A percentile compares a stretch with the other conserved stretches of the same genome.
These are phyloP conservation scores for Euclidia mi DNA, from an alignment of 2,888 invertebrate genomes.

Conservation along the genomic window DNA sequence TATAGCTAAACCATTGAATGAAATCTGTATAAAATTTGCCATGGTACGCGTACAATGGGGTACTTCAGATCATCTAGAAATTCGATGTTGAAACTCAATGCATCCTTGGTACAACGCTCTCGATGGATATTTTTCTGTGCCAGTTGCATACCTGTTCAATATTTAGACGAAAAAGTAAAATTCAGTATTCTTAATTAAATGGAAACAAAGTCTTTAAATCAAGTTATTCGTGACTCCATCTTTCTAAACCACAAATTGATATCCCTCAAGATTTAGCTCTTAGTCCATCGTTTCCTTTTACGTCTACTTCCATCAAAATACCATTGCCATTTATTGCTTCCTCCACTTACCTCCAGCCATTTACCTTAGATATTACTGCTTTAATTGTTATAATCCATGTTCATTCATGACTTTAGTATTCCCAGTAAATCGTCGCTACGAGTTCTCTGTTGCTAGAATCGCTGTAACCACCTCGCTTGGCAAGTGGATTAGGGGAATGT, in stretches of 20 bases:
- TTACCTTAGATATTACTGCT: conserved; percentile 14
- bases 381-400: conserved; percentile 18
- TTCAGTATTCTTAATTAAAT: too few relatives aligned
- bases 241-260: neutral
- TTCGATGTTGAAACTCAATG: too few relatives aligned
- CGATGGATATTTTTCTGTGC: too few relatives aligned
- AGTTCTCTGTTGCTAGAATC: conserved; percentile 3
- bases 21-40: too few relatives aligned
- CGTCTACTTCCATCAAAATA: conserved; percentile 3
- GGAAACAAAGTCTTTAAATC: neutral
- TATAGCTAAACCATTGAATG: too few relatives aligned
- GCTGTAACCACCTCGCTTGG: conserved; percentile 16
- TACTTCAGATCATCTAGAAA: too few relatives aligned
- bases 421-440: conserved; percentile 11
- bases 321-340: conserved; percentile 4
- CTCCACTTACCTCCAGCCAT: conserved; percentile 5
- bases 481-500: conserved; percentile 11
- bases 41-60: too few relatives aligned
- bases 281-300: conserved; percentile 1
- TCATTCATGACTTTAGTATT: conserved; percentile 13
- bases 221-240: neutral
- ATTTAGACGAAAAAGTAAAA: too few relatives aligned
- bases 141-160: too few relatives aligned
- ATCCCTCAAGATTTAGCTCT: neutral
- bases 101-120: too few relatives aligned